Evolutionary conservation across 2,888 invertebrate species (phyloP).

Genomic region (Sminthurinus aureus): DNA sequence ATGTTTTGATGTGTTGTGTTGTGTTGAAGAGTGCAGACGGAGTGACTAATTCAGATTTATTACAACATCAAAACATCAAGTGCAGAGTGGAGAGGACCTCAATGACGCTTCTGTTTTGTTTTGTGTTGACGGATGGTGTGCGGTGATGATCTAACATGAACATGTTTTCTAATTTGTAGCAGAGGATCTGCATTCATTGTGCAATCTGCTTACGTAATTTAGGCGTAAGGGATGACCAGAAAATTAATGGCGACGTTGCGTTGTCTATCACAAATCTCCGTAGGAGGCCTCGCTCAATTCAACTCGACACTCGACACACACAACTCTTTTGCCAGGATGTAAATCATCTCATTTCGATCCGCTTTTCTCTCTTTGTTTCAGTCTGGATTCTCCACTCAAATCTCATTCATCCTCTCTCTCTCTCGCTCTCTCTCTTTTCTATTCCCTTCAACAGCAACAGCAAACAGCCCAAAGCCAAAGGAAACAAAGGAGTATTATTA

Average conservation of each 20-base stretch:
- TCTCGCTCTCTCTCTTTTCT: background rate
- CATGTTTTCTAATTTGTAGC: background rate
- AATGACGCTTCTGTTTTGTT: background rate
- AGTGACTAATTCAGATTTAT: too few relatives aligned
- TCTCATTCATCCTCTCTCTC: background rate
- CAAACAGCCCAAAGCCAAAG: background rate
- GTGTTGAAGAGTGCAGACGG: too few relatives aligned
- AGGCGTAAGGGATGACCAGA: background rate
- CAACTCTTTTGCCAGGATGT: slow-evolving; percentile 10
- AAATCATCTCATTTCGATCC: slow-evolving; percentile 29
- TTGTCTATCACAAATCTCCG: slow-evolving; percentile 23
- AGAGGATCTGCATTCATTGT: background rate
- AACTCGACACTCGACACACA: too few relatives aligned
- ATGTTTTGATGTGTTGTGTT: too few relatives aligned
- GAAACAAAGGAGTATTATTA: background rate
- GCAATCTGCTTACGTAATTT: too few relatives aligned
- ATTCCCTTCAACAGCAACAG: background rate
- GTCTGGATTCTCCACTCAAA: too few relatives aligned
- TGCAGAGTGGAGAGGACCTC: too few relatives aligned
- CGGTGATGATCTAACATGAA: too few relatives aligned
- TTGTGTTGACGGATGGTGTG: background rate
- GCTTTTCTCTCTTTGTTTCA: slow-evolving; percentile 11
- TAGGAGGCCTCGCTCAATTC: slow-evolving; percentile 1
- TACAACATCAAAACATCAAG: too few relatives aligned
- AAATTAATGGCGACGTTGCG: slow-evolving; percentile 25